These are phyloP conservation scores for Sturnus vulgaris DNA, from an alignment of 2,113 vertebrate genomes.

Conservation along the genomic window DNA sequence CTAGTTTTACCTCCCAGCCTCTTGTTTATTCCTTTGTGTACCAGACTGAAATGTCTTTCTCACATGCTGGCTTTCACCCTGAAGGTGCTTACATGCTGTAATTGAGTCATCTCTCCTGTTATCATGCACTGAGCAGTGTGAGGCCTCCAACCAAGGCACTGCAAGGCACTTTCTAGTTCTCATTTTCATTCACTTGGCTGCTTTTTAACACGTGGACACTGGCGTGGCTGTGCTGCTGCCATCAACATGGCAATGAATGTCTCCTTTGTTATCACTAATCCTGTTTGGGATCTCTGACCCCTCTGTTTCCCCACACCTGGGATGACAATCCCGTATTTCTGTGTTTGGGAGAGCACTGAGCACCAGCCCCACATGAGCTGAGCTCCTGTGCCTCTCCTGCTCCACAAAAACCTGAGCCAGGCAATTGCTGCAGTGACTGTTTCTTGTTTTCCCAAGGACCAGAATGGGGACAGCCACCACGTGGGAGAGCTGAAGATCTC, in stretches of 20 bases:
- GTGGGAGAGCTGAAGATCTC: slow-evolving; percentile 74
- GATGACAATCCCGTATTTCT: not conserved
- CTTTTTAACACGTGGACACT: not conserved
- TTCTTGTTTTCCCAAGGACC: slow-evolving; percentile 60
- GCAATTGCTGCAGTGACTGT: not conserved
- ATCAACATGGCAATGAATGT: not conserved
- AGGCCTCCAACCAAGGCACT: not conserved
- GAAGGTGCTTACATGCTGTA: not conserved
- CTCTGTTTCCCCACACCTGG: not conserved
- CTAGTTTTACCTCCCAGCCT: not conserved
- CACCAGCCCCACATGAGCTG: rapidly evolving
- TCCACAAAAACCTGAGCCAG: not conserved
- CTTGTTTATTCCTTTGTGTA: not conserved
- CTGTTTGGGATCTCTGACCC: not conserved
- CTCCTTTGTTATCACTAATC: not conserved
- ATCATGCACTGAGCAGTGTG: not conserved
- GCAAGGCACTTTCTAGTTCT: not conserved
- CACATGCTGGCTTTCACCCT: not conserved
- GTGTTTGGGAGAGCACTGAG: not conserved
- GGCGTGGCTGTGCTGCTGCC: not conserved
- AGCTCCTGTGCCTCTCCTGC: not conserved
- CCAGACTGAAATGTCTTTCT: not conserved
- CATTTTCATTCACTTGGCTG: not conserved
- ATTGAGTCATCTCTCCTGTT: slow-evolving; percentile 16
- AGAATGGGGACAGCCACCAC: slow-evolving; percentile 87